These are phyloP conservation scores for Myopa tessellatipennis DNA, from an alignment of 2,888 invertebrate genomes.

Conservation along the genomic window DNA sequence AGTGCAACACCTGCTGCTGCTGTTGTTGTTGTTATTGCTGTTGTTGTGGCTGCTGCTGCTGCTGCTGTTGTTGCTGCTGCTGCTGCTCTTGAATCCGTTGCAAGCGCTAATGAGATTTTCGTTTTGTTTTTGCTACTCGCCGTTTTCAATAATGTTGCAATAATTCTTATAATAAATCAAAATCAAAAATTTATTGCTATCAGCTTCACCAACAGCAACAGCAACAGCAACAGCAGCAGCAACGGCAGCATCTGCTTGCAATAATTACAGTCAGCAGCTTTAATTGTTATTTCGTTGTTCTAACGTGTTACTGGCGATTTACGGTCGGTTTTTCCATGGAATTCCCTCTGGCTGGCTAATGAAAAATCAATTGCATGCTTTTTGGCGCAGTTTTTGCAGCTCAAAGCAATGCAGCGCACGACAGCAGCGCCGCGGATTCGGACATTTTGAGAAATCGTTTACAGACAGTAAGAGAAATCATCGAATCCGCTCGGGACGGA, in stretches of 20 bases:
- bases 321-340: neutral
- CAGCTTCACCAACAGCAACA: conserved; percentile 7
- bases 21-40: neutral
- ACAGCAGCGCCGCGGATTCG: too few species aligned
- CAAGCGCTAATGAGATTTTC: conserved; percentile 16
- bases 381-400: conserved; percentile 36
- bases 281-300: neutral
- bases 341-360: conserved; percentile 35
- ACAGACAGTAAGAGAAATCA: neutral
- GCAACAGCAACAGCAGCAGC: neutral
- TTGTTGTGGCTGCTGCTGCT: neutral
- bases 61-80: neutral
- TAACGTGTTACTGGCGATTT: neutral
- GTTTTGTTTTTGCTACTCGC: conserved; percentile 11
- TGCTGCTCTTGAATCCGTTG: neutral
- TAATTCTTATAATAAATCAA: conserved; percentile 32
- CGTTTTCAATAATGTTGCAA: conserved; percentile 17
- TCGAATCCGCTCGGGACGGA: conserved; percentile 15
- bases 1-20: conserved; percentile 16
- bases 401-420: neutral
- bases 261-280: neutral
- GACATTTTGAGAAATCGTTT: conserved; percentile 35
- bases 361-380: conserved; percentile 50
- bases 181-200: conserved; percentile 32
- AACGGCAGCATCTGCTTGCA: neutral